Evolutionary conservation across 2,888 invertebrate species (phyloP).

Genomic region (Dasypolia templi): DNA sequence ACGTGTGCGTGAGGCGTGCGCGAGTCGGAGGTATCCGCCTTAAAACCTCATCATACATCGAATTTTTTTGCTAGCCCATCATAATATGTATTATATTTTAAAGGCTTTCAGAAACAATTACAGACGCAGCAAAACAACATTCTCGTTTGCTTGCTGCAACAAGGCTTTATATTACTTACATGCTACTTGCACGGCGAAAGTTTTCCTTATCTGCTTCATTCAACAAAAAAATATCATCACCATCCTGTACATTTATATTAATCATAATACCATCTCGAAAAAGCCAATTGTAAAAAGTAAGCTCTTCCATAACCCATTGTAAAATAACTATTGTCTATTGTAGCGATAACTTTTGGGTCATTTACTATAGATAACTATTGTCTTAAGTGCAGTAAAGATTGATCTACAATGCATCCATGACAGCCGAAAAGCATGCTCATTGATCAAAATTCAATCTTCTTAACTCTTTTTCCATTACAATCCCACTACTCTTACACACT

Average conservation of each 20-base stretch:
- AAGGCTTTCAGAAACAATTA: background rate
- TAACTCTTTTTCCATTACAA: background rate
- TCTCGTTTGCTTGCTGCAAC: background rate
- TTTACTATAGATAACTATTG: no score
- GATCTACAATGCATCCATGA: background rate
- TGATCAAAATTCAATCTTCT: background rate
- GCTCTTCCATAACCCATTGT: background rate
- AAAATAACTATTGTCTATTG: background rate
- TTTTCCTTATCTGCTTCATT: constrained; percentile 8
- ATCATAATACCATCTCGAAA: background rate
- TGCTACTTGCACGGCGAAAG: constrained; percentile 1
- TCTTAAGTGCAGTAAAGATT: background rate
- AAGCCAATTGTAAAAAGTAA: background rate
- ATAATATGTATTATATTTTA: background rate
- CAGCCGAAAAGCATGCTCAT: background rate
- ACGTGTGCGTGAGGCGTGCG: background rate
- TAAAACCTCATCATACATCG: background rate
- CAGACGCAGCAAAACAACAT: background rate
- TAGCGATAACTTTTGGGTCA: background rate
- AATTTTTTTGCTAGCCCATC: no score
- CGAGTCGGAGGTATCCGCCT: background rate
- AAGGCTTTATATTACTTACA: background rate
- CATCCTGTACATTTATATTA: background rate
- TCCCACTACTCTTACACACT: background rate
- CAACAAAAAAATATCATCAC: constrained; percentile 1